A percentile compares a stretch with the other conserved stretches of the same genome.
These are phyloP conservation scores for Megaceryle torquata DNA, from an alignment of 2,113 vertebrate species.

Conservation along the genomic window DNA sequence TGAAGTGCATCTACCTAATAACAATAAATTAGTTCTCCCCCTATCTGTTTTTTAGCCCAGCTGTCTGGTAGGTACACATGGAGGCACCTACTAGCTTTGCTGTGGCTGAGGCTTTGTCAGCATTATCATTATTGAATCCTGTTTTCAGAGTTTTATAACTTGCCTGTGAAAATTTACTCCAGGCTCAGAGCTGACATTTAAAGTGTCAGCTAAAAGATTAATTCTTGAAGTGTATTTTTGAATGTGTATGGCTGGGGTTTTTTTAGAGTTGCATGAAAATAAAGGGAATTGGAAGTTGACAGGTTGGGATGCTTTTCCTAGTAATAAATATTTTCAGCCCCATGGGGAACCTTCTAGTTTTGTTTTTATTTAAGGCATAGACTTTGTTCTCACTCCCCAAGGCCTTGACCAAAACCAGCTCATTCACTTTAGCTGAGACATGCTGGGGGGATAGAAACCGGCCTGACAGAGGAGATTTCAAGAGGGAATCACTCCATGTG, in stretches of 20 bases:
- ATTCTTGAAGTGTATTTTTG: background rate
- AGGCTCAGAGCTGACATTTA: slow-evolving; percentile 46
- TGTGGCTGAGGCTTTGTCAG: background rate
- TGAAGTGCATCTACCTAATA: background rate
- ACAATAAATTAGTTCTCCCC: background rate
- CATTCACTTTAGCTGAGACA: background rate
- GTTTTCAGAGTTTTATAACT: slow-evolving; percentile 39
- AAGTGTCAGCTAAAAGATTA: slow-evolving; percentile 42
- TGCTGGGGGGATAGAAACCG: background rate
- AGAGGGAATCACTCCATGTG: background rate
- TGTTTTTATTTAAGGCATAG: background rate
- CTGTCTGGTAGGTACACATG: background rate
- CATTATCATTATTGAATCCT: slow-evolving; percentile 54
- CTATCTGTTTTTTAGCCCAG: background rate
- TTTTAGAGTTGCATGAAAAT: slow-evolving; percentile 1
- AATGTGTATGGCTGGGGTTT: background rate
- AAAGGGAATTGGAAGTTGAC: background rate
- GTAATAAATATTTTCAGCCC: background rate
- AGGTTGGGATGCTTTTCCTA: background rate
- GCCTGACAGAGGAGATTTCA: background rate
- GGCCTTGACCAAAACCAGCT: background rate
- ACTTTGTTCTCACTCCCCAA: background rate
- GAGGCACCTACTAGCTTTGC: background rate
- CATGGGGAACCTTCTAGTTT: background rate
- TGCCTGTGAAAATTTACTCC: slow-evolving; percentile 43